These are phyloP conservation scores for Lerista edwardsae DNA, from an alignment of 2,797 vertebrate species.

Conservation along the genomic window DNA sequence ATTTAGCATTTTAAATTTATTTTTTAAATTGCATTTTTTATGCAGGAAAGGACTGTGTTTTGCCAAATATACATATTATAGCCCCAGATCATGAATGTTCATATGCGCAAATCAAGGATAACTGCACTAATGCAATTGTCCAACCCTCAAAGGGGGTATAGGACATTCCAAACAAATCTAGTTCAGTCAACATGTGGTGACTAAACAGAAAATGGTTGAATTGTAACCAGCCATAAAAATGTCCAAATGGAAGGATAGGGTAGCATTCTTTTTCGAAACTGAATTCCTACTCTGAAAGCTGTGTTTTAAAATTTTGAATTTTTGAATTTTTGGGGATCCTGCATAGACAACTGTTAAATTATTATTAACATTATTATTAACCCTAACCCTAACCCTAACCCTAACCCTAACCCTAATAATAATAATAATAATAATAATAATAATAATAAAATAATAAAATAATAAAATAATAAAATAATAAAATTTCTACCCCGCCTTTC, in stretches of 20 bases:
- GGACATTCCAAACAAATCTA: conserved; percentile 59
- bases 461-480: too few species aligned
- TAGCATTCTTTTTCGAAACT: conserved; percentile 13
- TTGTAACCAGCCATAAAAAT: background rate
- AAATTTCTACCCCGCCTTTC: too few species aligned
- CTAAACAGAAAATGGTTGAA: conserved; percentile 10
- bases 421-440: too few species aligned
- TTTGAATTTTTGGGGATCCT: background rate
- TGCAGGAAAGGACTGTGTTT: conserved; percentile 22
- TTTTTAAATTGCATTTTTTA: background rate
- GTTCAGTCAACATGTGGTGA: conserved; percentile 48
- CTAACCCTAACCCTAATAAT: too few species aligned
- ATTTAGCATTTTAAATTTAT: background rate
- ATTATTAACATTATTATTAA: too few species aligned
- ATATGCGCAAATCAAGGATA: conserved; percentile 56
- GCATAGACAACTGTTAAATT: too few species aligned
- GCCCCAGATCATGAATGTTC: conserved; percentile 43
- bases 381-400: too few species aligned
- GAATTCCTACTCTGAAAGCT: background rate
- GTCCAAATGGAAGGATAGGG: background rate
- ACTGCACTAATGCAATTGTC: conserved; percentile 59
- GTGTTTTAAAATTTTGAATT: background rate
- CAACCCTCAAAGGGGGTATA: conserved; percentile 43
- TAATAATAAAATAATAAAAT: too few species aligned
- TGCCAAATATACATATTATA: conserved; percentile 47